phyloP scores from a whole-genome alignment of 2,113 vertebrate genomes.

The Zingel zingel region DNA sequence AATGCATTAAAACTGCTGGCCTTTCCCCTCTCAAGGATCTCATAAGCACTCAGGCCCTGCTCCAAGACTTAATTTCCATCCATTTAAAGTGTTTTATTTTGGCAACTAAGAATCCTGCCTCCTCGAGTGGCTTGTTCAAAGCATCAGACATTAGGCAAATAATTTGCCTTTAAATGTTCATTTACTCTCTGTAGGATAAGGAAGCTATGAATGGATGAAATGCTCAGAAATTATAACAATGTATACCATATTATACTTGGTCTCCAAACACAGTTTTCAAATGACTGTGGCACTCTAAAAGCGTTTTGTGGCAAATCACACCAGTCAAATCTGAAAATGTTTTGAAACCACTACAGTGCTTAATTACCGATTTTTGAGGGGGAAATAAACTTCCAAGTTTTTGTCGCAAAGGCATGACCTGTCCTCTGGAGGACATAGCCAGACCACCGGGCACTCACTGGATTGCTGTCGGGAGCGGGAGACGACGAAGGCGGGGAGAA shows the following conservation, averaged over 20 bases:
- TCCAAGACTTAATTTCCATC: slow-evolving; percentile 17
- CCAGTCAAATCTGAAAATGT: neutral
- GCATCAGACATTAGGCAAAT: slow-evolving; percentile 1
- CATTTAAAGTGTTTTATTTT: slow-evolving; percentile 31
- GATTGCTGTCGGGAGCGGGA: too few species aligned
- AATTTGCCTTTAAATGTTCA: slow-evolving; percentile 14
- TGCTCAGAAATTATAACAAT: neutral
- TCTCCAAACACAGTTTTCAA: neutral
- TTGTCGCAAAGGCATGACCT: too few species aligned
- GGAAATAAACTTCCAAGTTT: too few species aligned
- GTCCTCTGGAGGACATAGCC: too few species aligned
- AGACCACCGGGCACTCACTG: too few species aligned
- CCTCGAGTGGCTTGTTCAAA: slow-evolving; percentile 6
- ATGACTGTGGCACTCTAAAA: neutral
- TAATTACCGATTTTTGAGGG: too few species aligned
- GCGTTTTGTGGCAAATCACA: neutral
- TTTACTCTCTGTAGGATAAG: neutral
- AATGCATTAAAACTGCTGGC: neutral
- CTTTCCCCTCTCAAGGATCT: slow-evolving; percentile 12
- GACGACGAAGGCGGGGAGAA: too few species aligned
- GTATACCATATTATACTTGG: neutral
- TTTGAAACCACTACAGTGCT: neutral
- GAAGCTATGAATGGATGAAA: neutral
- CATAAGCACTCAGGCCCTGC: slow-evolving; percentile 26
- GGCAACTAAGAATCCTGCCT: slow-evolving; percentile 3